These are phyloP conservation scores for Pangasius krempfi DNA, from an alignment of 2,797 vertebrate genomes.

Conservation along the genomic window DNA sequence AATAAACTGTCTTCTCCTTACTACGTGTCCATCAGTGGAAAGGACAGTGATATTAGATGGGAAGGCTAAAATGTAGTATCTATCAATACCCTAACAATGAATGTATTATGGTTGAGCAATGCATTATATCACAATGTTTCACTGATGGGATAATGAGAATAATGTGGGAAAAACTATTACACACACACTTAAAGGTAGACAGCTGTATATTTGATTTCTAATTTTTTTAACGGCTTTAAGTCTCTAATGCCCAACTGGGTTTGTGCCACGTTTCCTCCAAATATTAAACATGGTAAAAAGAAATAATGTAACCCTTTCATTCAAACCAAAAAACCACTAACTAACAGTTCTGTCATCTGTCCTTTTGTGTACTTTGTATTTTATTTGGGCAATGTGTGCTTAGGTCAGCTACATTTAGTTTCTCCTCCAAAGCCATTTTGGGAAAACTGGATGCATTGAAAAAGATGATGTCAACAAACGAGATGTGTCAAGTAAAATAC, in stretches of 20 bases:
- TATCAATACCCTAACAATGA: neutral
- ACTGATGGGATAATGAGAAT: neutral
- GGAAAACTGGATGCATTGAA: neutral
- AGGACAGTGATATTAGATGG: neutral
- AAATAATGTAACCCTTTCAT: neutral
- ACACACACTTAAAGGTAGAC: neutral
- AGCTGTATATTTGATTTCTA: neutral
- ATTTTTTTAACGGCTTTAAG: neutral
- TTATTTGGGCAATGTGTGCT: neutral
- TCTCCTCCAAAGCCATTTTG: neutral
- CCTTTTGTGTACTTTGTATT: neutral
- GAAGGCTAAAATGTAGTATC: neutral
- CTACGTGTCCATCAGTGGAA: neutral
- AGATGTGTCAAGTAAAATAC: neutral
- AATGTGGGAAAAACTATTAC: neutral
- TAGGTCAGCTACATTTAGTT: neutral
- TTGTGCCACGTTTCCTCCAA: neutral
- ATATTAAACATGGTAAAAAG: neutral
- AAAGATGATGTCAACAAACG: neutral
- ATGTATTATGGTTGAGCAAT: neutral
- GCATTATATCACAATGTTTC: neutral
- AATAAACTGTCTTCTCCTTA: neutral
- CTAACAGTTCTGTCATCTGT: neutral
- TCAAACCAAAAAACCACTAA: neutral
- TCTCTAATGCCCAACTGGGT: neutral